Conservation (phyloP, 2,113 vertebrate species). For the Cyphomyrus plagiostoma region DNA sequence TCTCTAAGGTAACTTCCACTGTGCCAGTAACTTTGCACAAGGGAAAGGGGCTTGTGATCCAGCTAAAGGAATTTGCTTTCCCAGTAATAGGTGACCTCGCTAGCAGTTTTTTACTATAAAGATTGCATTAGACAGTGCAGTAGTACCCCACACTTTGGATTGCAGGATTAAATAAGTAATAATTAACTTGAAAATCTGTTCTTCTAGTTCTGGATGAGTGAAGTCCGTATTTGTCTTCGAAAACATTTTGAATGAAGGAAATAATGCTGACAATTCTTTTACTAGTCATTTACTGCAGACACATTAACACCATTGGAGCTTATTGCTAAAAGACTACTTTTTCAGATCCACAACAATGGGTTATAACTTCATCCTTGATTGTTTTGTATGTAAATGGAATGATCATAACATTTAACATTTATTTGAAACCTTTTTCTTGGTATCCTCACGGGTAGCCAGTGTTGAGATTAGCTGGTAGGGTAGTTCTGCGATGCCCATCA, state of each 20-base stretch:
- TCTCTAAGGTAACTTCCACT: neutral
- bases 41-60: neutral
- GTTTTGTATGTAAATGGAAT: neutral
- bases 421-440: neutral
- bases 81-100: neutral
- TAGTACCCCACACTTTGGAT: neutral
- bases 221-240: neutral
- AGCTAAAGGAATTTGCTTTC: neutral
- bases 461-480: neutral
- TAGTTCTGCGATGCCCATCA: neutral
- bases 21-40: neutral
- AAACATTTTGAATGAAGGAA: neutral
- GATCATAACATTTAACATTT: neutral
- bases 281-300: neutral
- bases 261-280: neutral
- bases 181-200: neutral
- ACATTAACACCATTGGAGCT: neutral
- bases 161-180: constrained; percentile 1
- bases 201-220: neutral
- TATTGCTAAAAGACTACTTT: neutral
- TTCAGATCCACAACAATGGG: neutral
- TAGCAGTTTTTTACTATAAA: constrained; percentile 11
- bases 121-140: constrained; percentile 18
- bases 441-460: neutral
- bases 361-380: neutral